Conservation (phyloP, 2,888 invertebrate genomes). For the Endomychus coccineus region DNA sequence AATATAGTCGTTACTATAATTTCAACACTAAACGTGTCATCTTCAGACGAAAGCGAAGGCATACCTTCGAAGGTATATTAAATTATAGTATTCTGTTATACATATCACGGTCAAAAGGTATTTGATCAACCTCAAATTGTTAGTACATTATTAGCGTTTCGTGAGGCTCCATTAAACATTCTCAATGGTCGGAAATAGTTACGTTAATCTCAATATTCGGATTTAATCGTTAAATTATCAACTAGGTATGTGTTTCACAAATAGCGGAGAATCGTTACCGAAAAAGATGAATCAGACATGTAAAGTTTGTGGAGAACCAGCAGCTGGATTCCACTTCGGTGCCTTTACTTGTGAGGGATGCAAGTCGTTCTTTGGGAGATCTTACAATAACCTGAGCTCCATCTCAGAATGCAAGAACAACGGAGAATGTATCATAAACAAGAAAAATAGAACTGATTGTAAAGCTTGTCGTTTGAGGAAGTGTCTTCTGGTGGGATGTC, state of each 20-base stretch:
- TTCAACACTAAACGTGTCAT: too few species aligned
- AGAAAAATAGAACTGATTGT: slow-evolving; percentile 92
- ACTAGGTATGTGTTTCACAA: too few species aligned
- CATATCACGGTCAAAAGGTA: slow-evolving; percentile 31
- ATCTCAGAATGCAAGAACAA: slow-evolving; percentile 92
- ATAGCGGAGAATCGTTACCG: slow-evolving; percentile 31
- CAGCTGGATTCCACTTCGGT: slow-evolving; percentile 92
- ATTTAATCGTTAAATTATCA: too few species aligned
- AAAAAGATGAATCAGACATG: slow-evolving; percentile 96
- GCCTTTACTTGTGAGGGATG: slow-evolving; percentile 95
- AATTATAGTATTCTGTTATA: slow-evolving; percentile 34
- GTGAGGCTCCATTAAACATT: slow-evolving; percentile 13
- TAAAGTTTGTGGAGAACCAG: slow-evolving; percentile 92
- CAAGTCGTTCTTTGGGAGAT: slow-evolving; percentile 93
- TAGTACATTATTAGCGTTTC: too few species aligned
- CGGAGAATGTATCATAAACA: slow-evolving; percentile 87
- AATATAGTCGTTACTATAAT: too few species aligned
- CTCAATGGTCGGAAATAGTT: slow-evolving; percentile 10
- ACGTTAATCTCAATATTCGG: background rate
- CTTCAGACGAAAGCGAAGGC: too few species aligned
- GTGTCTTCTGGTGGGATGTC: slow-evolving; percentile 88
- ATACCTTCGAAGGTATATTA: too few species aligned
- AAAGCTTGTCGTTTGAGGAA: slow-evolving; percentile 86
- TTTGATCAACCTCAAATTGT: too few species aligned
- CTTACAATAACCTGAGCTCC: slow-evolving; percentile 86